Conservation (phyloP, 2,797 vertebrate species). For the Percopsis omiscomaycus region DNA sequence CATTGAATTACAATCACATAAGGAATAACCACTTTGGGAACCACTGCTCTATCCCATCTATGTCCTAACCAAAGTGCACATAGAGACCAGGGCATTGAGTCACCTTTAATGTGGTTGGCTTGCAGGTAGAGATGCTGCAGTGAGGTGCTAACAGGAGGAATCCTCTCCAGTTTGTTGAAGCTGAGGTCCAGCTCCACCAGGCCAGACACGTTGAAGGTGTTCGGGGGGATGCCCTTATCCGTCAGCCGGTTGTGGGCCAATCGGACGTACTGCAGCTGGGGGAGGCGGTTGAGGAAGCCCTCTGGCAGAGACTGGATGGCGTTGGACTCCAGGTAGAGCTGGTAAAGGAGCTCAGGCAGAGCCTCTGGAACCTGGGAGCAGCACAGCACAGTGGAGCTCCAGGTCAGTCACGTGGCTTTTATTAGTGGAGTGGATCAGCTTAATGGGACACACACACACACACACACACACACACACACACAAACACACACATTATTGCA, state of each 20-base stretch:
- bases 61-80: too few species aligned
- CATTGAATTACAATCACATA: too few species aligned
- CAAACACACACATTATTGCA: too few species aligned
- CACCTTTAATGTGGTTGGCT: conserved; percentile 94
- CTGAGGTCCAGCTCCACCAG: conserved; percentile 95
- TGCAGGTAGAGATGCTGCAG: conserved; percentile 96
- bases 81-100: too few species aligned
- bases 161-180: conserved; percentile 93
- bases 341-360: conserved; percentile 86
- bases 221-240: conserved; percentile 85
- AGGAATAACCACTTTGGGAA: too few species aligned
- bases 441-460: background rate
- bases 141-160: conserved; percentile 86
- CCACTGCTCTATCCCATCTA: too few species aligned
- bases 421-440: background rate
- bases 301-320: conserved; percentile 84
- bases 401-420: too few species aligned
- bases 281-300: conserved; percentile 82
- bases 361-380: conserved; percentile 78
- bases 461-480: too few species aligned
- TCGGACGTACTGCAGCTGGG: conserved; percentile 87
- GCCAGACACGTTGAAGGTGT: conserved; percentile 91
- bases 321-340: conserved; percentile 93
- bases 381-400: background rate
- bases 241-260: conserved; percentile 91